phyloP scores from a whole-genome alignment of 1,140 invertebrate genomes.

The Brachionus manjavacas region DNA sequence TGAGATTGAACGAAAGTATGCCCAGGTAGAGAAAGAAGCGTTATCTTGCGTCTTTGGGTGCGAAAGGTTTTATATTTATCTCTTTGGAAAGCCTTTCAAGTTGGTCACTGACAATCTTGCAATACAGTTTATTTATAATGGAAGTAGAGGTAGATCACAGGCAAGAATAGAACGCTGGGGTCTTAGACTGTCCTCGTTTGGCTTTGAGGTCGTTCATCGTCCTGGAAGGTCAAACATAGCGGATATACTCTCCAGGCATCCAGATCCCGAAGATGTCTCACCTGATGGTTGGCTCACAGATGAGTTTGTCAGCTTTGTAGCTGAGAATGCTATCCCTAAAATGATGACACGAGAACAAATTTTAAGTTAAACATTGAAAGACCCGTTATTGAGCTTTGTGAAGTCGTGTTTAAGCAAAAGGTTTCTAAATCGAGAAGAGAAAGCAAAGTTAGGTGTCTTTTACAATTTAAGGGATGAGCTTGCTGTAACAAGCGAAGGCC shows the following conservation, averaged over 20 bases:
- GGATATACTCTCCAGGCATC: too few species aligned
- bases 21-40: constrained; percentile 49
- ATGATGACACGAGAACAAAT: not conserved
- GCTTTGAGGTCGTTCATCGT: too few species aligned
- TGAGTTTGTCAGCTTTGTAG: too few species aligned
- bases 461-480: not conserved
- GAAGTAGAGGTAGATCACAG: too few species aligned
- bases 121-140: too few species aligned
- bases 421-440: not conserved
- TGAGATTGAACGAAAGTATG: constrained; percentile 47
- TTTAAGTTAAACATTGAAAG: not conserved
- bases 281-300: too few species aligned
- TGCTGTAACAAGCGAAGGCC: not conserved
- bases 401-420: not conserved
- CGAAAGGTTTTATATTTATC: not conserved
- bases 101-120: too few species aligned
- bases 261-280: too few species aligned
- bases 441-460: not conserved
- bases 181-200: too few species aligned
- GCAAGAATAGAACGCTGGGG: too few species aligned
- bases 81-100: not conserved
- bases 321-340: too few species aligned
- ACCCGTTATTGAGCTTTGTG: not conserved
- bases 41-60: not conserved
- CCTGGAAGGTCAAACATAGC: too few species aligned